A percentile compares a stretch with the other conserved stretches of the same genome.
phyloP scores from a whole-genome alignment of 2,888 invertebrate genomes.

The Kuschelorhynchus macadamiae region DNA sequence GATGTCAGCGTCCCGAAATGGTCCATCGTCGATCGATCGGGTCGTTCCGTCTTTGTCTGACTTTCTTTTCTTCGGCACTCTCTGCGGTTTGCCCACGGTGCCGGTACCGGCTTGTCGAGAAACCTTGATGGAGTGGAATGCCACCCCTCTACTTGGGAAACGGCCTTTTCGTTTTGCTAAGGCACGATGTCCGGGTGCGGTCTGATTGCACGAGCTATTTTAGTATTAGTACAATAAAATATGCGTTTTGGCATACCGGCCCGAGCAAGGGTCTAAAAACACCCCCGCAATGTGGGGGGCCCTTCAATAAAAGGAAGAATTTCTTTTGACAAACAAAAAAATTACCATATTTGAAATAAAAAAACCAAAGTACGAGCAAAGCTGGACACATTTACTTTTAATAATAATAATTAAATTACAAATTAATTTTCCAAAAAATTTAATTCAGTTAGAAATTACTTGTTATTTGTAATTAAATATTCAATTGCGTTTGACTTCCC shows the following conservation, averaged over 20 bases:
- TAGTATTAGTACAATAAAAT: background rate
- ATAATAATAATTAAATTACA: too few relatives aligned
- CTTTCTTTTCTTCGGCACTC: conserved; percentile 15
- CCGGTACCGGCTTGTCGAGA: conserved; percentile 27
- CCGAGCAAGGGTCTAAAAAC: too few relatives aligned
- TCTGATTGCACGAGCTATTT: conserved; percentile 10
- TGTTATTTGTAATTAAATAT: too few relatives aligned
- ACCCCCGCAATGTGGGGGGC: too few relatives aligned
- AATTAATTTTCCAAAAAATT: too few relatives aligned
- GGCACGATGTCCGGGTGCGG: conserved; percentile 6
- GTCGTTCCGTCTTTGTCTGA: conserved; percentile 20
- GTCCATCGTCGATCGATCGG: conserved; percentile 18
- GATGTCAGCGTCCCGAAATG: conserved; percentile 34
- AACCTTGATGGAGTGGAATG: conserved; percentile 43
- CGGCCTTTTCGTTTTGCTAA: conserved; percentile 31
- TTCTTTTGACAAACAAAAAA: too few relatives aligned
- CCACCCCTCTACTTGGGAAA: conserved; percentile 37
- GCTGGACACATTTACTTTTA: too few relatives aligned
- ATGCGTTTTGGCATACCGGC: background rate
- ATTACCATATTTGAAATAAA: too few relatives aligned
- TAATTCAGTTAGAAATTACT: too few relatives aligned
- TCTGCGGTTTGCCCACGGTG: conserved; percentile 25
- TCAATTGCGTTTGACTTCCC: too few relatives aligned
- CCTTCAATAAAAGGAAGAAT: too few relatives aligned
- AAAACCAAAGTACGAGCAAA: too few relatives aligned